Conservation (phyloP, 2,888 invertebrate species). For the Invenusta paracnida region DNA sequence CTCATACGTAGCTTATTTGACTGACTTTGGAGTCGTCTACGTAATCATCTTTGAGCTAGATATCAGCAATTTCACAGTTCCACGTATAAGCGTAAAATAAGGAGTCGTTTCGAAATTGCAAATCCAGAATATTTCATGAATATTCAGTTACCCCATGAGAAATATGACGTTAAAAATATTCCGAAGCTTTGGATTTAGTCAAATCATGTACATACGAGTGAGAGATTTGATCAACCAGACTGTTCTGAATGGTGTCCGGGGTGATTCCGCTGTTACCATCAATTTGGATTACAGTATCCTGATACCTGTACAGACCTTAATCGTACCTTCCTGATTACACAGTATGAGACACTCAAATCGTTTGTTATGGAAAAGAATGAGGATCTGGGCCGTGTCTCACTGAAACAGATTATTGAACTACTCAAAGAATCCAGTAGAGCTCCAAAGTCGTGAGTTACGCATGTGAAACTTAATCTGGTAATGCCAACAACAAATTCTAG, state of each 20-base stretch:
- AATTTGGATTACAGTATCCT: not conserved
- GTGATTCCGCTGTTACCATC: not conserved
- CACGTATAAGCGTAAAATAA: not conserved
- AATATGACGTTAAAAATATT: not conserved
- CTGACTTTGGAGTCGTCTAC: too few relatives aligned
- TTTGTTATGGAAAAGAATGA: not conserved
- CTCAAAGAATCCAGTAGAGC: not conserved
- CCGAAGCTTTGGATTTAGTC: not conserved
- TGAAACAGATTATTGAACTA: not conserved
- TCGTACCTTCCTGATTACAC: not conserved
- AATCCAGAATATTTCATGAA: not conserved
- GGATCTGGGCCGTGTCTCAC: not conserved
- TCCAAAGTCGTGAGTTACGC: not conserved
- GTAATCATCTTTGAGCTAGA: not conserved
- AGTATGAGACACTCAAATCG: not conserved
- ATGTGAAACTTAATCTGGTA: not conserved
- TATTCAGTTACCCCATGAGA: not conserved
- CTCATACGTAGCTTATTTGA: too few relatives aligned
- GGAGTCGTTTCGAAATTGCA: not conserved
- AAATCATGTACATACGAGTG: not conserved
- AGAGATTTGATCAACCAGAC: not conserved
- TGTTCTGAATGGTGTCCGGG: not conserved
- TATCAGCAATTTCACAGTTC: not conserved
- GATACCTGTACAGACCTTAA: too few relatives aligned
- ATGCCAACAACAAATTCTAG: not conserved